Percentiles rank a stretch among this genome's conserved stretches.
Evolutionary conservation across 2,113 vertebrate species (phyloP).

Genomic region (Nothobranchius furzeri): DNA sequence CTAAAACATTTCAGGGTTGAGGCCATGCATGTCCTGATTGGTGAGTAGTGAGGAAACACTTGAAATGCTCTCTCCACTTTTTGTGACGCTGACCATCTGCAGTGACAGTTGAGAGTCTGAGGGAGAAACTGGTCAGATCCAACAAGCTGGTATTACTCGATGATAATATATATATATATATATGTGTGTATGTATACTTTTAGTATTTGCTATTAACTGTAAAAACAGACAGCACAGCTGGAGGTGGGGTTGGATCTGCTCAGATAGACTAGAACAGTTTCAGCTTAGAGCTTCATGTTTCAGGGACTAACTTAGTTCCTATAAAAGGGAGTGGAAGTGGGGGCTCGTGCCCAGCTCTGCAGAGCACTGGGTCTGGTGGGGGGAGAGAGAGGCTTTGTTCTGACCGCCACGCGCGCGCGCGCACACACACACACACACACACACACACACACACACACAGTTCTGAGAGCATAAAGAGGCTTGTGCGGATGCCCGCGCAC

Average conservation of each 20-base stretch:
- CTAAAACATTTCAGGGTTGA: conserved; percentile 35
- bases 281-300: conserved; percentile 36
- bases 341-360: conserved; percentile 31
- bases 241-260: conserved; percentile 3
- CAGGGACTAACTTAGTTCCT: conserved; percentile 35
- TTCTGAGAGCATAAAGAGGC: background rate
- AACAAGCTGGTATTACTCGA: background rate
- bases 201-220: no score
- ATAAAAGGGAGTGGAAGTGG: background rate
- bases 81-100: background rate
- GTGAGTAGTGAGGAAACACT: conserved; percentile 62
- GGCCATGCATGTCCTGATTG: conserved; percentile 67
- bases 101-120: background rate
- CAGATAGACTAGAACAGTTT: background rate
- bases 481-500: background rate
- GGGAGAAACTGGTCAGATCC: background rate
- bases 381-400: conserved; percentile 45
- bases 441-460: no score
- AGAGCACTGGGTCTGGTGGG: conserved; percentile 27
- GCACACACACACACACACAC: background rate
- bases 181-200: no score
- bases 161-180: background rate
- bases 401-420: background rate
- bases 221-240: no score
- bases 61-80: conserved; percentile 7